A percentile compares a stretch with the other conserved stretches of the same genome.
These are phyloP conservation scores for Vanessa tameamea DNA, from an alignment of 1,140 invertebrate species.

Conservation along the genomic window DNA sequence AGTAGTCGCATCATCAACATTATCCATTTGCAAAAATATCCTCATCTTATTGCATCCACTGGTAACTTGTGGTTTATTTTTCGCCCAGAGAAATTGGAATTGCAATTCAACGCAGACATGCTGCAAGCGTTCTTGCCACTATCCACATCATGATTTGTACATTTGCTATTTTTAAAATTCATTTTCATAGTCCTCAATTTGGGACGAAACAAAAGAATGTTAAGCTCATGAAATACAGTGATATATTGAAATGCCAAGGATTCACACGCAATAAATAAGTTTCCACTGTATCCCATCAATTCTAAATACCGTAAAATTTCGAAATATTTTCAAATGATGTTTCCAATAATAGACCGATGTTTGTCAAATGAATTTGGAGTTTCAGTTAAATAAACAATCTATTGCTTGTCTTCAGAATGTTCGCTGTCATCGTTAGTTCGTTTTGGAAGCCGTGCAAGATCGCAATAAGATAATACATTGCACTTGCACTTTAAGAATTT, in stretches of 20 bases:
- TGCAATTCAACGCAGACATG: no score
- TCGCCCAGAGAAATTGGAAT: no score
- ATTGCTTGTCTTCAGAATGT: neutral
- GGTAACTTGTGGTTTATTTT: no score
- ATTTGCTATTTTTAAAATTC: neutral
- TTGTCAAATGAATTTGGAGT: neutral
- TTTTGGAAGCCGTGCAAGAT: constrained; percentile 28
- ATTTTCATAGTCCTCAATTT: neutral
- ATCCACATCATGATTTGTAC: no score
- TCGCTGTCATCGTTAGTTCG: constrained; percentile 2
- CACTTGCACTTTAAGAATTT: constrained; percentile 22
- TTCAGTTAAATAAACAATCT: neutral
- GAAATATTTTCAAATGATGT: neutral
- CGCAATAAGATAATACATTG: constrained; percentile 26
- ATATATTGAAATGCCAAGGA: neutral
- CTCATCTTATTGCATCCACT: no score
- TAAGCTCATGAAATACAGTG: neutral
- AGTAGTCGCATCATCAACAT: no score
- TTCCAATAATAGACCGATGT: neutral
- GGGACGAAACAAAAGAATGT: neutral
- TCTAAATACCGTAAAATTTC: neutral
- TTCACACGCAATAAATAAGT: neutral
- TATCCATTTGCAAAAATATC: no score
- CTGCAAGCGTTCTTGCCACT: no score
- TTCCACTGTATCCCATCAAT: neutral